These are phyloP conservation scores for Aphodius sticticus DNA, from an alignment of 2,888 invertebrate genomes.

Conservation along the genomic window DNA sequence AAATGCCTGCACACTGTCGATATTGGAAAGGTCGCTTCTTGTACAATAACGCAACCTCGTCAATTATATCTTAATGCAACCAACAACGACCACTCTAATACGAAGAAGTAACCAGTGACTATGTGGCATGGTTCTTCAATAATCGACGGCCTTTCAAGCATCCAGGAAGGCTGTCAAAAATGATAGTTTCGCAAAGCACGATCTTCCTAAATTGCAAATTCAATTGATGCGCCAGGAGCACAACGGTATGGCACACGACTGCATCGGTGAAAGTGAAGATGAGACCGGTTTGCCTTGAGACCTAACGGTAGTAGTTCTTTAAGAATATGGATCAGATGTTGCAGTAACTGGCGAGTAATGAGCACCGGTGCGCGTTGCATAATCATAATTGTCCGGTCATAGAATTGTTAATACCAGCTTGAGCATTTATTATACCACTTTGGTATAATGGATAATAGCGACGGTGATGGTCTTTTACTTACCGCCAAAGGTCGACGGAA, in stretches of 20 bases:
- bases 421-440: no score
- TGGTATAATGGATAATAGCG: no score
- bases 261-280: slow-evolving; percentile 47
- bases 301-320: slow-evolving; percentile 35
- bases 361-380: neutral
- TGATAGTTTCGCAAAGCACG: neutral
- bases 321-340: slow-evolving; percentile 34
- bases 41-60: neutral
- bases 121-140: neutral
- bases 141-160: no score
- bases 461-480: no score
- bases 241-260: slow-evolving; percentile 26
- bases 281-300: slow-evolving; percentile 44
- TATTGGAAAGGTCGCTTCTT: neutral
- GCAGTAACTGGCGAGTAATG: neutral
- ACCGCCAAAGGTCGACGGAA: no score
- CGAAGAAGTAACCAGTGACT: neutral
- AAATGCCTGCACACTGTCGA: neutral
- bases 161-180: neutral
- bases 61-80: neutral
- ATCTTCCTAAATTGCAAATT: neutral
- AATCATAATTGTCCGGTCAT: neutral
- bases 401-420: neutral
- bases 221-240: neutral
- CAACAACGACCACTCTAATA: neutral